A percentile compares a stretch with the other conserved stretches of the same genome.
Evolutionary conservation across 1,140 invertebrate genomes (phyloP).

Genomic region (Sycophaga agraensis): DNA sequence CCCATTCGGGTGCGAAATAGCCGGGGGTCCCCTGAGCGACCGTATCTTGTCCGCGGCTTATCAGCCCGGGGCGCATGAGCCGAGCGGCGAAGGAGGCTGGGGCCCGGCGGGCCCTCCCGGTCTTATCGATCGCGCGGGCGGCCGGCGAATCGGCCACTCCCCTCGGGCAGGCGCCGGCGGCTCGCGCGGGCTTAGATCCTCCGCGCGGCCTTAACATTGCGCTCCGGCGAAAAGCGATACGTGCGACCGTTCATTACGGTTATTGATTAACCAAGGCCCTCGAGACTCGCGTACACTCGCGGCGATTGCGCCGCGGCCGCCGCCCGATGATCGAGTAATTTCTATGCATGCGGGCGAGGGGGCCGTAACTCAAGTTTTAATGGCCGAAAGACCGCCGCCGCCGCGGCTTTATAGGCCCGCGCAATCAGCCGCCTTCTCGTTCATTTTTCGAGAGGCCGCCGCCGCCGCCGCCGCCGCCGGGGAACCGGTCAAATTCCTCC

Average conservation of each 20-base stretch:
- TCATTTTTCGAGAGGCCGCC: conserved; percentile 21
- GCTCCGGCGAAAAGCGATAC: not conserved
- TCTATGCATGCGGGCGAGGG: conserved; percentile 13
- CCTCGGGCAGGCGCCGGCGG: no score
- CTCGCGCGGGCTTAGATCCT: no score
- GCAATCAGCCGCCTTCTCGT: conserved; percentile 18
- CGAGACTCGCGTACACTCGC: not conserved
- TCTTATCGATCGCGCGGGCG: no score
- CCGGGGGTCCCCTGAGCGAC: no score
- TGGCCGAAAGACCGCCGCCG: not conserved
- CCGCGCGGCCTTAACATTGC: no score
- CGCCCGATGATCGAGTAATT: conserved; percentile 23
- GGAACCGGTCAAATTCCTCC: conserved; percentile 25
- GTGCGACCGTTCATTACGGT: conserved; percentile 8
- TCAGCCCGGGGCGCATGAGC: no score
- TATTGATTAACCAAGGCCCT: not conserved
- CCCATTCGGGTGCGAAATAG: no score
- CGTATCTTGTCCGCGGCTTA: no score
- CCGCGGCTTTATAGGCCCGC: conserved; percentile 14
- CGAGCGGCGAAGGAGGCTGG: no score
- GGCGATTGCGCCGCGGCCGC: conserved; percentile 7
- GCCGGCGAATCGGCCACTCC: no score
- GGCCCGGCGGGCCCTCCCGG: no score
- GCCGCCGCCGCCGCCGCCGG: not conserved
- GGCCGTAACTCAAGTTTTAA: conserved; percentile 21